A percentile compares a stretch with the other conserved stretches of the same genome.
phyloP scores from a whole-genome alignment of 2,888 invertebrate species.

The Brachyptera putata region DNA sequence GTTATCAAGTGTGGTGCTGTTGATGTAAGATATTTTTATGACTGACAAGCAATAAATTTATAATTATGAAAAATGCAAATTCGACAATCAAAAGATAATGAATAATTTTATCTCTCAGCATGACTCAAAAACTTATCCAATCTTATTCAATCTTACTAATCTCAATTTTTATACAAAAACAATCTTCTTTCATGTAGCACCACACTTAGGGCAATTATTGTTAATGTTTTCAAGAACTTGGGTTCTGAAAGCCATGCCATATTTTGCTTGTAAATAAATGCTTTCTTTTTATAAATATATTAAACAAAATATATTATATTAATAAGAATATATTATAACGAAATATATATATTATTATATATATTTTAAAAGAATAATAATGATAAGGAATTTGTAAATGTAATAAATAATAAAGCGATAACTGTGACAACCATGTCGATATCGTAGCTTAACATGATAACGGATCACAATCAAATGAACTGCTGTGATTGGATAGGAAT shows the following conservation, averaged over 20 bases:
- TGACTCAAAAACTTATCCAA: too few species aligned
- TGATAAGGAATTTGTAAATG: conserved; percentile 19
- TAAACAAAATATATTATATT: conserved; percentile 18
- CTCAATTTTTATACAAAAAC: too few species aligned
- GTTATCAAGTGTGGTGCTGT: too few species aligned
- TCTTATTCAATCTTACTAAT: not conserved
- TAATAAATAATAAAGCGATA: conserved; percentile 25
- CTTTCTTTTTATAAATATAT: conserved; percentile 13
- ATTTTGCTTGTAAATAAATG: conserved; percentile 16
- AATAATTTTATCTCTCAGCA: too few species aligned
- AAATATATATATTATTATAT: conserved; percentile 25
- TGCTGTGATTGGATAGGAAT: not conserved
- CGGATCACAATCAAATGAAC: not conserved
- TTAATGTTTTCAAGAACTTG: not conserved
- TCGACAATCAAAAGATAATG: too few species aligned
- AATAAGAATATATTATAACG: conserved; percentile 17
- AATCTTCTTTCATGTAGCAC: too few species aligned
- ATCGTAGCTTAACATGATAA: not conserved
- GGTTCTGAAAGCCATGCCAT: not conserved
- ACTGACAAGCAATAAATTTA: too few species aligned
- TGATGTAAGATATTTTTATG: too few species aligned
- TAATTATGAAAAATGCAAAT: too few species aligned
- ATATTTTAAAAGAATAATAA: conserved; percentile 28
- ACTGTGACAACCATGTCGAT: conserved; percentile 27
- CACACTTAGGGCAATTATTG: not conserved